Evolutionary conservation across 2,888 invertebrate species (phyloP).

Genomic region (Tetanocera ferruginea): DNA sequence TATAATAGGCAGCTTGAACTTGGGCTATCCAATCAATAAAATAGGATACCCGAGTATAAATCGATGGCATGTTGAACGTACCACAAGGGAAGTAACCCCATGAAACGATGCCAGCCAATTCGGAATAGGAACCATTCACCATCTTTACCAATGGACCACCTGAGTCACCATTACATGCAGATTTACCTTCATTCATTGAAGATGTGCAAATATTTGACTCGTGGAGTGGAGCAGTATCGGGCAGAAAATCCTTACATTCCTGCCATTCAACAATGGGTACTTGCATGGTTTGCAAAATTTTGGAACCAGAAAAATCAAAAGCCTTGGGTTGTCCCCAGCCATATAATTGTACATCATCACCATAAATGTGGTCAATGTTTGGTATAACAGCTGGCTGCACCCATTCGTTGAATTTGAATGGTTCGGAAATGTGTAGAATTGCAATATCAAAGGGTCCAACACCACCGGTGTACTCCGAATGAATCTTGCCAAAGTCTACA

Average conservation of each 20-base stretch:
- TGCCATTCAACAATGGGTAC: slow-evolving; percentile 22
- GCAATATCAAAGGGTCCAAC: slow-evolving; percentile 71
- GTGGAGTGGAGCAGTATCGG: slow-evolving; percentile 22
- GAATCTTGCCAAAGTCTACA: slow-evolving; percentile 50
- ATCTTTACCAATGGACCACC: slow-evolving; percentile 53
- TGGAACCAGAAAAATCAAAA: slow-evolving; percentile 38
- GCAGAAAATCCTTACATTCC: neutral
- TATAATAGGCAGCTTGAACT: neutral
- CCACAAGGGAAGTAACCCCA: slow-evolving; percentile 69
- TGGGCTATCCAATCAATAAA: slow-evolving; percentile 62
- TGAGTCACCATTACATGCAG: slow-evolving; percentile 62
- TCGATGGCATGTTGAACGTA: slow-evolving; percentile 59
- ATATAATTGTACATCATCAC: slow-evolving; percentile 37
- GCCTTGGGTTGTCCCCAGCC: slow-evolving; percentile 49
- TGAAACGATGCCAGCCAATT: slow-evolving; percentile 67
- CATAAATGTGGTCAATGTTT: neutral
- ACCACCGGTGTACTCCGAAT: slow-evolving; percentile 56
- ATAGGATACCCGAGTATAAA: slow-evolving; percentile 66
- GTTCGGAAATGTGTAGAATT: slow-evolving; percentile 57
- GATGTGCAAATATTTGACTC: slow-evolving; percentile 41
- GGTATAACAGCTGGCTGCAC: slow-evolving; percentile 24
- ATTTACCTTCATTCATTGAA: slow-evolving; percentile 48
- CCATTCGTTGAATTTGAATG: slow-evolving; percentile 50
- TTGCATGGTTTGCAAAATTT: slow-evolving; percentile 47
- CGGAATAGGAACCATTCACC: neutral